Percentiles rank a stretch among this genome's conserved stretches.
phyloP scores from a whole-genome alignment of 30 jellyfish, hydroid and myxozoan genomes.

The Aurelia coerulea region DNA sequence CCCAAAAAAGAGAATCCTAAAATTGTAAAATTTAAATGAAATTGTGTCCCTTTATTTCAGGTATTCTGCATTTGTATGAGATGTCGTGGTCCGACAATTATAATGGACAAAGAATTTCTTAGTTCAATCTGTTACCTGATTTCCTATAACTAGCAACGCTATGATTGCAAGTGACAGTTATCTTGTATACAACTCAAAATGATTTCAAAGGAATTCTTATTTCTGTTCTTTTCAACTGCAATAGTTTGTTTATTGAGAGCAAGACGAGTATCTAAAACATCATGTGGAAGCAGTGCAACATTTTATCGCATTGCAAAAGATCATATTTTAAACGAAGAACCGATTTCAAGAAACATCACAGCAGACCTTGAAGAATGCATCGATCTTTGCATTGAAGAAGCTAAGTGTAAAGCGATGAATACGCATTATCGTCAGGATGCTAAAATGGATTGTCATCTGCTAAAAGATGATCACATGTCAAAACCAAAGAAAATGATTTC shows the following conservation, averaged over 20 bases:
- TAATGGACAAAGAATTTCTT: too few relatives aligned
- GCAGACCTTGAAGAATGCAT: slow-evolving; percentile 2
- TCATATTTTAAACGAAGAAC: slow-evolving; percentile 36
- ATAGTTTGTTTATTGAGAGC: neutral
- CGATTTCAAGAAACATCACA: slow-evolving; percentile 15
- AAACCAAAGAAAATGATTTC: slow-evolving; percentile 16
- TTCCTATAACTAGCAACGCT: too few relatives aligned
- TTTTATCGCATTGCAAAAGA: slow-evolving; percentile 35
- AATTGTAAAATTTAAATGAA: too few relatives aligned
- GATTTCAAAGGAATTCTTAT: too few relatives aligned
- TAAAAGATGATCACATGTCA: slow-evolving; percentile 41
- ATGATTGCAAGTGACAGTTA: too few relatives aligned
- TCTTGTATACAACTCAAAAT: too few relatives aligned
- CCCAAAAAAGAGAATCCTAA: too few relatives aligned
- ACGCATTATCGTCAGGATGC: neutral
- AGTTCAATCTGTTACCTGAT: too few relatives aligned
- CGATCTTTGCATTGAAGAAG: slow-evolving; percentile 26
- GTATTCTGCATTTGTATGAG: too few relatives aligned
- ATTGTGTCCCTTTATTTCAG: too few relatives aligned
- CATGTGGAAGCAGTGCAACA: slow-evolving; percentile 41
- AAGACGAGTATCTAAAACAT: slow-evolving; percentile 13
- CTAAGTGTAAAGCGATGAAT: slow-evolving; percentile 41
- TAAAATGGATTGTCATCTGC: slow-evolving; percentile 31
- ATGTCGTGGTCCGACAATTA: too few relatives aligned
- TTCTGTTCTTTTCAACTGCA: too few relatives aligned